Base-by-base conservation (phyloP, 1,140 invertebrate species). In the Trichonephila clavipes region DNA sequence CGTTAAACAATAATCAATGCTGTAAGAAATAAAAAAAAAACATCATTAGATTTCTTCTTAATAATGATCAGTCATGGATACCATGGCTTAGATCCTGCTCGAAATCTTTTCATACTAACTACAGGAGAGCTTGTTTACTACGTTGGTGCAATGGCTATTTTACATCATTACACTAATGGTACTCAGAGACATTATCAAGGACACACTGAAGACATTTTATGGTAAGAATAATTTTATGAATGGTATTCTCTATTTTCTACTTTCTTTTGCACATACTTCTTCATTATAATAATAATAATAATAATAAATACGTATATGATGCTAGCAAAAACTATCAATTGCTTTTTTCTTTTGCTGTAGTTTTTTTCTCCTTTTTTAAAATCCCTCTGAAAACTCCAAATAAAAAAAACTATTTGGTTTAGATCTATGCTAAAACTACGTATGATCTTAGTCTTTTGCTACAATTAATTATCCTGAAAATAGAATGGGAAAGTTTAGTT, bases 91-190 rank as follows among this genome's bases (percentile, higher is more conserved):
- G 98, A 99, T 96, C 97, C 97, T 0, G 96, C 97, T 18, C 97
- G 97, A 95, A 99, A 99, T 96, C 96, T 99, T 21, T 98, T 98
- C 97, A 98, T 99, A 18, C 96, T 99, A 82, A 98, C 98, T 1
- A 98, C 98, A 1, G 98, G 98, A 10, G 98, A 99, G 95, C 96
- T 99, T 10, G 96, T 99, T 59, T 99, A 99, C 96, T 99, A 98
- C 95, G 98, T 99, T 2, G 98, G 98, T 1, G 98, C 98, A 0
- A 97, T 99, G 2, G 98, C 98, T 0, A 97, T 99, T 16, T 97
- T 99, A 95, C 98, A 98, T 95, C 98, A 99, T 96, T 96, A 97
- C 85, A 98, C 98, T 94, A 98, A 99, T 95, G 97, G 98, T 94
- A 97, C 97, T 4, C 99, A 99, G 96, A 96, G 98, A 92, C 98